phyloP scores from a whole-genome alignment of 2,888 invertebrate species.

The Eubasilissa splendida region DNA sequence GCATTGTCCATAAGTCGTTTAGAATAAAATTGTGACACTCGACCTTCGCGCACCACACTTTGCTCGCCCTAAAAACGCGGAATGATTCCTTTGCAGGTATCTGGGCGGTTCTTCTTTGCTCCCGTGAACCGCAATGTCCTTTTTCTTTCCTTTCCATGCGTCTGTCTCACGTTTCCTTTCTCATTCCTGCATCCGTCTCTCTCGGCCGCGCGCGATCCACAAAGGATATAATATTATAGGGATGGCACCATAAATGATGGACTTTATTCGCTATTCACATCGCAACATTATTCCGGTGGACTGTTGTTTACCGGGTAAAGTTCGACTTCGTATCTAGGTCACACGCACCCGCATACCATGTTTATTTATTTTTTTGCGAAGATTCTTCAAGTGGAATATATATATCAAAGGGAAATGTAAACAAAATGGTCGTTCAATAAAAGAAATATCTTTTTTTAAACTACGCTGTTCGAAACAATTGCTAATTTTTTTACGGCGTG shows the following conservation, averaged over 20 bases:
- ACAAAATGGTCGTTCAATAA: neutral
- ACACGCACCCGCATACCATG: neutral
- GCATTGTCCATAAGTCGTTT: too few relatives aligned
- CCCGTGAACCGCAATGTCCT: too few relatives aligned
- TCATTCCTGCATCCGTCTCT: neutral
- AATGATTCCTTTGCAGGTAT: too few relatives aligned
- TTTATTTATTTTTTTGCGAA: neutral
- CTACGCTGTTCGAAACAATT: neutral
- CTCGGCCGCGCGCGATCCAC: too few relatives aligned
- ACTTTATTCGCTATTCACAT: slow-evolving; percentile 1
- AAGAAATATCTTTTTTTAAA: neutral
- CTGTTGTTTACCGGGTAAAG: neutral
- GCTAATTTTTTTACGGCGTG: neutral
- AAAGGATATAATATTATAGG: neutral
- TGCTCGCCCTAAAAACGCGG: too few relatives aligned
- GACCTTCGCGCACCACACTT: too few relatives aligned
- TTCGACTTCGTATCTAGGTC: neutral
- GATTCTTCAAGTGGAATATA: neutral
- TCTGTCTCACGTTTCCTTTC: neutral
- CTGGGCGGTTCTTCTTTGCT: too few relatives aligned
- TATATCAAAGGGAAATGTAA: neutral
- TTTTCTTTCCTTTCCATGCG: too few relatives aligned
- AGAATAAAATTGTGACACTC: too few relatives aligned
- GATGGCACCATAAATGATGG: neutral
- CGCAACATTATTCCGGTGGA: neutral